phyloP scores from a whole-genome alignment of 1,140 invertebrate genomes.

The Monochamus saltuarius region DNA sequence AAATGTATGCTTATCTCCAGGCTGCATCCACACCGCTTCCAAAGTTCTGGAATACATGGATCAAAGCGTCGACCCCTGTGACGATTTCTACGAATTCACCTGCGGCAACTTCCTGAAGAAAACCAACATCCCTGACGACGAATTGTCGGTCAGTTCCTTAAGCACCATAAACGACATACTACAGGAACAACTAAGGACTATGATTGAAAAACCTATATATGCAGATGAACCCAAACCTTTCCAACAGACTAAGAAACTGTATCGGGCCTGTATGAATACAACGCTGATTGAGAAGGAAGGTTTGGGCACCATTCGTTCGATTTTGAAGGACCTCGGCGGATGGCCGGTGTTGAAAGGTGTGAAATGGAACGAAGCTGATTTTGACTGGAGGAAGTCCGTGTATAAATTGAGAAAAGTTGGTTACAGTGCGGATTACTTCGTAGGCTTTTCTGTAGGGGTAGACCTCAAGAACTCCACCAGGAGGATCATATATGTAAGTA shows the following conservation, averaged over 20 bases:
- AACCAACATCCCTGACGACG: constrained; percentile 78
- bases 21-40: constrained; percentile 72
- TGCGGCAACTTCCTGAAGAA: constrained; percentile 75
- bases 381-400: constrained; percentile 77
- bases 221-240: constrained; percentile 71
- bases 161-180: constrained; percentile 77
- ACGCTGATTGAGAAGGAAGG: constrained; percentile 73
- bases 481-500: constrained; percentile 82
- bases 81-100: constrained; percentile 86
- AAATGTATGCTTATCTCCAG: constrained; percentile 62
- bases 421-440: constrained; percentile 86
- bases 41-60: constrained; percentile 73
- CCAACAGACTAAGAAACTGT: constrained; percentile 73
- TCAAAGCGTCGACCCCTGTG: constrained; percentile 75
- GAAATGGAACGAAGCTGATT: constrained; percentile 67
- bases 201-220: constrained; percentile 69
- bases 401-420: constrained; percentile 77
- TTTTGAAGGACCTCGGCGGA: constrained; percentile 78
- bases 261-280: constrained; percentile 85
- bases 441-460: constrained; percentile 88
- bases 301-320: constrained; percentile 66
- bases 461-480: constrained; percentile 89
- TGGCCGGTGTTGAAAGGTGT: constrained; percentile 86
- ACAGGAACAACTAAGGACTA: constrained; percentile 73
- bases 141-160: constrained; percentile 77